phyloP scores from a whole-genome alignment of 2,888 invertebrate genomes.

The Maniola hyperantus region DNA sequence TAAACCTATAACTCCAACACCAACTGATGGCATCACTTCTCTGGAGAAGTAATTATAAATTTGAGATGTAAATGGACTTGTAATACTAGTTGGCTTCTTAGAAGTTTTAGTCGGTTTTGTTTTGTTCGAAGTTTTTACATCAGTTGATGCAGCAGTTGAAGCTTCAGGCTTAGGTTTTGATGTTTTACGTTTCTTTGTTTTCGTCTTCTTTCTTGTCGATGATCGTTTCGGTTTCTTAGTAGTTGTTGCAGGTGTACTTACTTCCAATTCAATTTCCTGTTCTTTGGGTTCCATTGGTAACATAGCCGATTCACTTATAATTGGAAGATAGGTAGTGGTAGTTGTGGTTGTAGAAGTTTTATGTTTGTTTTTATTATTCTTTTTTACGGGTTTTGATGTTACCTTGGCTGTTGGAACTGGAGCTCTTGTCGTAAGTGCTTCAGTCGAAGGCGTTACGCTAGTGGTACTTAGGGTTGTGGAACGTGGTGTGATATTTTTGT shows the following conservation, averaged over 20 bases:
- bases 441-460: constrained; percentile 54
- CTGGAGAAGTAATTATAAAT: constrained; percentile 90
- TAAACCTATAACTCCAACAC: constrained; percentile 88
- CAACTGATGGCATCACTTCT: constrained; percentile 91
- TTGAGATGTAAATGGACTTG: constrained; percentile 86
- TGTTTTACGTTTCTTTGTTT: constrained; percentile 84
- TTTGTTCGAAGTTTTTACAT: constrained; percentile 81
- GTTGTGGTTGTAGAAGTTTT: constrained; percentile 54
- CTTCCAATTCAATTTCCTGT: constrained; percentile 76
- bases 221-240: constrained; percentile 77
- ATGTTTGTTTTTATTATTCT: constrained; percentile 69
- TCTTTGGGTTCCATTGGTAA: constrained; percentile 76
- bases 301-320: constrained; percentile 64
- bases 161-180: constrained; percentile 64
- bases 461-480: constrained; percentile 51
- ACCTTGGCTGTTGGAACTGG: constrained; percentile 49
- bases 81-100: constrained; percentile 68
- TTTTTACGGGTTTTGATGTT: constrained; percentile 65
- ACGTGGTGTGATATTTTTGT: constrained; percentile 62
- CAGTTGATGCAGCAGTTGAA: constrained; percentile 58
- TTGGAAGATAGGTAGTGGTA: constrained; percentile 46
- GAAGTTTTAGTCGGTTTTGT: constrained; percentile 64
- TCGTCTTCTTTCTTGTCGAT: constrained; percentile 78
- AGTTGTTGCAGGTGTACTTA: constrained; percentile 71
- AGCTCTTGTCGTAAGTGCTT: constrained; percentile 54